Conservation (phyloP, 2,113 vertebrate species). For the Myiopsitta monachus region DNA sequence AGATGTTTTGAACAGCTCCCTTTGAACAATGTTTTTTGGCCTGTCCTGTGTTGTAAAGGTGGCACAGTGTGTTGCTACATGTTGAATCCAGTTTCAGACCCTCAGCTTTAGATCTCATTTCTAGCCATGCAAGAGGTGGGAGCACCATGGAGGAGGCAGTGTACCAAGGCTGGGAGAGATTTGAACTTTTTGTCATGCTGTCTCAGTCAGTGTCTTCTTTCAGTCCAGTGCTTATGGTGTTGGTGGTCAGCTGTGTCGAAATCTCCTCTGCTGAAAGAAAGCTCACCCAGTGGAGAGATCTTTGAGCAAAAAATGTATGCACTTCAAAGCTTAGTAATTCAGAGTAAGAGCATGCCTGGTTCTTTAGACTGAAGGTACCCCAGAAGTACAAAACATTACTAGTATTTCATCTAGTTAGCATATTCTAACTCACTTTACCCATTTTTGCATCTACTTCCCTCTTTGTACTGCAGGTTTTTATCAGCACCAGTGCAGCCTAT, state of each 20-base stretch:
- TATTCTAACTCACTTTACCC: neutral
- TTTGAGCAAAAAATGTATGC: neutral
- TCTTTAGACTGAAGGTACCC: neutral
- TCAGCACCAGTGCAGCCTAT: neutral
- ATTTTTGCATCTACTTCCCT: neutral
- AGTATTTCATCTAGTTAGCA: neutral
- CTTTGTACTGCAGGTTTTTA: neutral
- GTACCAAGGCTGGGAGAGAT: neutral
- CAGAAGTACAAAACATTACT: neutral
- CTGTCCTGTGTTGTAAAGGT: neutral
- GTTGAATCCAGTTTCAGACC: neutral
- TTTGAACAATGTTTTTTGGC: conserved; percentile 26
- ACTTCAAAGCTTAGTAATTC: conserved; percentile 14
- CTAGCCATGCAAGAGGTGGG: neutral
- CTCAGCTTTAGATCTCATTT: conserved; percentile 38
- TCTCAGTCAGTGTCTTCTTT: conserved; percentile 12
- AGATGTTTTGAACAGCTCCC: neutral
- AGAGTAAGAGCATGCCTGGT: neutral
- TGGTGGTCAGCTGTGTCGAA: neutral
- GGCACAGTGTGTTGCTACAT: neutral
- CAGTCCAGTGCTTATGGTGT: neutral
- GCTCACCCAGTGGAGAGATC: neutral
- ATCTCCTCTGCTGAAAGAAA: neutral
- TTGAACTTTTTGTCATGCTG: neutral
- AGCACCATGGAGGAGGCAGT: neutral